Conservation (phyloP, 2,888 invertebrate genomes). For the Clitarchus hookeri region DNA sequence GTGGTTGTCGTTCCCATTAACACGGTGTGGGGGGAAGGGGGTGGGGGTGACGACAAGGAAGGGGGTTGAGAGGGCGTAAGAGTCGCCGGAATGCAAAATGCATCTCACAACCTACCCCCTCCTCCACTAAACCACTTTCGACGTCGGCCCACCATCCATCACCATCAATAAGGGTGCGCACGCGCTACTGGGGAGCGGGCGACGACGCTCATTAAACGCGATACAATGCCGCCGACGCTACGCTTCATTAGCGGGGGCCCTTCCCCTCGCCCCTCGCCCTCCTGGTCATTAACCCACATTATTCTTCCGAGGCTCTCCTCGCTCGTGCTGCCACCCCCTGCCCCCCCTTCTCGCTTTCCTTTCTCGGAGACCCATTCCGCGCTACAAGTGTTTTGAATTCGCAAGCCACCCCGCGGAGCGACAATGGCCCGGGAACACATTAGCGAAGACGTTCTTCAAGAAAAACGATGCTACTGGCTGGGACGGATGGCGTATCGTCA, state of each 20-base stretch:
- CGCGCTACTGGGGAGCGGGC: neutral
- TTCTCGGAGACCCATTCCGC: neutral
- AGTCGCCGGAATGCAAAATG: neutral
- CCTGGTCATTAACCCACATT: conserved; percentile 10
- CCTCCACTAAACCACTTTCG: neutral
- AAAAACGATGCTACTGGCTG: neutral
- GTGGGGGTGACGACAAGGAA: neutral
- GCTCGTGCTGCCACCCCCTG: neutral
- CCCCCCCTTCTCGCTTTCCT: neutral
- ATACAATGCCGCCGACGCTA: conserved; percentile 8
- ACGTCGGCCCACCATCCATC: neutral
- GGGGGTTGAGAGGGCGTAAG: neutral
- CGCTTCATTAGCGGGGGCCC: neutral
- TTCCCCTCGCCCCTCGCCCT: neutral
- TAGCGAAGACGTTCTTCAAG: neutral
- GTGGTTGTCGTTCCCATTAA: no score
- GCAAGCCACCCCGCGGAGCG: neutral
- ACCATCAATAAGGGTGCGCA: neutral
- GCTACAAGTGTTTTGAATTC: conserved; percentile 14
- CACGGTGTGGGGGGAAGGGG: neutral
- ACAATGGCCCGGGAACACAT: neutral
- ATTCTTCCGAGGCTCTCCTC: neutral
- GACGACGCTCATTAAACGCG: conserved; percentile 14
- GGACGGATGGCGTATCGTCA: neutral
- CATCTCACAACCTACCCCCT: neutral